Evolutionary conservation across 1,140 invertebrate genomes (phyloP).

Genomic region (Drosophila athabasca): DNA sequence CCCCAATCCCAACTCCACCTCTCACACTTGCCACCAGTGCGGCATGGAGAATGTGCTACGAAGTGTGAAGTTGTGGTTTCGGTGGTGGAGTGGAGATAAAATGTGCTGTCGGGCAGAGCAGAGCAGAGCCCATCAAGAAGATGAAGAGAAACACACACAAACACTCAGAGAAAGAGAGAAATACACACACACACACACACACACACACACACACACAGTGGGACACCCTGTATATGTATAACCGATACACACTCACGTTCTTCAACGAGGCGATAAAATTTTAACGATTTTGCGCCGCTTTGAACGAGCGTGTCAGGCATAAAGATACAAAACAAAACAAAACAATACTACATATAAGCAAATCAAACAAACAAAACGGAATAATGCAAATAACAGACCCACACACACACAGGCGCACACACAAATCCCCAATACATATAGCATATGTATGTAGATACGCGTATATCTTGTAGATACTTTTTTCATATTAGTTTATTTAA

Average conservation of each 20-base stretch:
- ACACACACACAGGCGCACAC: constrained; percentile 37
- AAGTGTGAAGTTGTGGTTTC: constrained; percentile 50
- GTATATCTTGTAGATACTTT: constrained; percentile 63
- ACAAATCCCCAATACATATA: constrained; percentile 41
- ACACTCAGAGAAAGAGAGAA: too few relatives aligned
- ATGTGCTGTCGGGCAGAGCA: constrained; percentile 7
- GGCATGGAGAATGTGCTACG: constrained; percentile 30
- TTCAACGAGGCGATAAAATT: constrained; percentile 73
- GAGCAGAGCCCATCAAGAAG: not conserved
- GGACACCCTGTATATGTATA: too few relatives aligned
- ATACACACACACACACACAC: too few relatives aligned
- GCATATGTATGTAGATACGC: constrained; percentile 26
- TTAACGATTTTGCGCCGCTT: constrained; percentile 79
- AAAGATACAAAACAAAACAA: constrained; percentile 75
- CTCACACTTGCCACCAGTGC: constrained; percentile 14
- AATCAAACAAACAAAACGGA: constrained; percentile 14
- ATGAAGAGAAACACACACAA: constrained; percentile 20
- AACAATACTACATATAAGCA: constrained; percentile 27
- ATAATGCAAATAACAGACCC: constrained; percentile 41
- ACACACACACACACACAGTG: not conserved
- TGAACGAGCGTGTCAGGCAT: constrained; percentile 74
- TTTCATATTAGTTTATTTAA: constrained; percentile 56
- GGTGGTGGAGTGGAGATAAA: constrained; percentile 28
- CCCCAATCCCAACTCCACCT: not conserved
- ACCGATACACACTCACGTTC: constrained; percentile 48